Evolutionary conservation across 2,113 vertebrate genomes (phyloP), one percentile per base, ranked within the genome.

Genomic region (Heptranchias perlo): DNA sequence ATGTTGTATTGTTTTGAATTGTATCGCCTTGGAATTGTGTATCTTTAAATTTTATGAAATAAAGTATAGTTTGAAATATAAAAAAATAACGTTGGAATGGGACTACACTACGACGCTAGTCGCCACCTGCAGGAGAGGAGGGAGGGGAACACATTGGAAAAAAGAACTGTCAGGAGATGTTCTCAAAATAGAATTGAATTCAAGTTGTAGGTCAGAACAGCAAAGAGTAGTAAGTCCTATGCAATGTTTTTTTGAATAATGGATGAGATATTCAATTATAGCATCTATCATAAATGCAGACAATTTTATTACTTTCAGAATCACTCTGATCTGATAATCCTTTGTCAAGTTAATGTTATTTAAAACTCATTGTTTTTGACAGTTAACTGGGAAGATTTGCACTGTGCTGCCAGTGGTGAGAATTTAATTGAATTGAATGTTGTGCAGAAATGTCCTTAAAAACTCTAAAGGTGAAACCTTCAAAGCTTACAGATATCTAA

Each of bases 331-430:
- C 64, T 49, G 39, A 67, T 54, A 25, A 89, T 69, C 64, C 93
- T 95, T 14, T 95, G 62, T 89, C 25, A 89, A 10, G 86, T 47
- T 95, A 47, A 25, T 94, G 64, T 31, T 69, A 93, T 93, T 95
- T 95, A 95, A 67, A 95, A 25, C 39, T 95, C 93, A 95, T 67
- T 69, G 39, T 28, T 95, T 47, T 95, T 67, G 93, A 67, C 93
- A 95, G 39, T 95, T 95, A 64, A 67, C 64, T 14, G 64, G 93
- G 21, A 65, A 65, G 65, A 65, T 28, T 44, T 94, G 11, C 92
- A 65, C 21, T 47, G 2, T 6, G 4, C 61, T 94, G 61, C 23
- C 47, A 6, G 21, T 25, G 4, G 93, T 31, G 62, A 95, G 31
- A 95, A 95, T 95, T 65, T 64, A 93, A 93, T 62, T 93, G 39